Evolutionary conservation across 2,797 vertebrate species (phyloP), one percentile per base, ranked within the genome.

Genomic region (Sternarchorhynchus goeldii): DNA sequence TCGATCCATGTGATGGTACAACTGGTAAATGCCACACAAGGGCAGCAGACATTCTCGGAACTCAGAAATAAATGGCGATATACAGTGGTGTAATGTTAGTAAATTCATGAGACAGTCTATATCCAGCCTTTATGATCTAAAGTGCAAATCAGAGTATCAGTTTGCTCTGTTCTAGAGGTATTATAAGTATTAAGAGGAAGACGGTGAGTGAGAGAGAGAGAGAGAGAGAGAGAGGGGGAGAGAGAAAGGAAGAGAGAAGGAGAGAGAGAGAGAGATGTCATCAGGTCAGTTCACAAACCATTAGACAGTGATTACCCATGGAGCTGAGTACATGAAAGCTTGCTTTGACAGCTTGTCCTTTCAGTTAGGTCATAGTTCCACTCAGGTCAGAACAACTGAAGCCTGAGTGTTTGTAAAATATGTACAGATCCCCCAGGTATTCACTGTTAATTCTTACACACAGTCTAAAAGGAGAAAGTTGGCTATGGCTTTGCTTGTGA

Each of bases 241-340:
- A 41, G 36, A 29, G 53, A 63, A n/a, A 3, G 17, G 18, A 16
- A 36, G 41, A 32, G 29, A 36, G 34, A 59, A 10, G 56, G 21
- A 59, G 32, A 64, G 60, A 56, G 56, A 73, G 69, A 79, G 71
- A 79, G 66, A 75, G 72, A 62, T 80, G 73, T 81, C 73, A 82
- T 72, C 66, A 85, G 86, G 82, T 83, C 81, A 77, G 84, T 83
- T 84, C 83, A 84, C 87, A 84, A 87, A 78, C 84, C 87, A 92
- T 93, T 92, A 92, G 87, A 86, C 80, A 78, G 84, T 17, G 83
- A 92, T 91, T 90, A 90, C 86, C 88, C 87, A 86, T 83, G 87
- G 84, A 90, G 84, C 87, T 85, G 85, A 78, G 78, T 81, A 60
- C 70, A 81, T 89, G 76, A 85, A 90, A 84, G 82, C 83, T 79